Base-by-base conservation (phyloP, 2,888 invertebrate genomes). In the Smittia sp. region DNA sequence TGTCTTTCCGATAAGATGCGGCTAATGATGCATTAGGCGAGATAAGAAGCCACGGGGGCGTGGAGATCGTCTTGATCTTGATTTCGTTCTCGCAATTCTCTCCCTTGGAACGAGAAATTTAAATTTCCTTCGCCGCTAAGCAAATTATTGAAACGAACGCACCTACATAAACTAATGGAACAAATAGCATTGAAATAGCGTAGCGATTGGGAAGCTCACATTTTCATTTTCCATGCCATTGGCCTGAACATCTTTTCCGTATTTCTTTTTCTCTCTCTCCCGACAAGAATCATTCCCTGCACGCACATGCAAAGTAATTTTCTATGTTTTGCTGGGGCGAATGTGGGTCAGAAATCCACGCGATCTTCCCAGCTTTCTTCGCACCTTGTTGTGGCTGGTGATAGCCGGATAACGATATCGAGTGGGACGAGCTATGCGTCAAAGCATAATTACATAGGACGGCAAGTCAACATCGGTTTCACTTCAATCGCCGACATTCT, bases 261-360 rank as follows among this genome's bases (percentile, higher is more conserved):
- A 46, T n/a, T 46, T 46, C 46, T 38, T 38, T 38, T 38, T 46
- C 46, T 46, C 46, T 46, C 15, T 46, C 11, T 11, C 15, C 11
- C 46, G 15, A 46, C 46, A 46, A 46, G 46, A 46, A 46, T 32
- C 46, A 46, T 46, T 46, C 32, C 32, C 32, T 32, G 46, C 46
- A 46, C 46, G 46, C 46, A 46, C 15, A 46, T 46, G 46, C 46
- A 46, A 46, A 46, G 46, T 46, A 46, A 15, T 46, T 46, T 46
- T 15, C 15, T 46, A 6, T 46, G 46, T 46, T 46, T 32, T 32
- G n/a, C n/a, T 46, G 6, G 15, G 32, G n/a, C 11, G 46, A n/a
- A 46, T 46, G 46, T 46, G 11, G 46, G 46, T 46, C 46, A 46
- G 15, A n/a, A n/a, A 46, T 46, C 46, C 46, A 46, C 46, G 46